phyloP scores from a whole-genome alignment of 2,113 vertebrate genomes.

The Thomomys bottae region DNA sequence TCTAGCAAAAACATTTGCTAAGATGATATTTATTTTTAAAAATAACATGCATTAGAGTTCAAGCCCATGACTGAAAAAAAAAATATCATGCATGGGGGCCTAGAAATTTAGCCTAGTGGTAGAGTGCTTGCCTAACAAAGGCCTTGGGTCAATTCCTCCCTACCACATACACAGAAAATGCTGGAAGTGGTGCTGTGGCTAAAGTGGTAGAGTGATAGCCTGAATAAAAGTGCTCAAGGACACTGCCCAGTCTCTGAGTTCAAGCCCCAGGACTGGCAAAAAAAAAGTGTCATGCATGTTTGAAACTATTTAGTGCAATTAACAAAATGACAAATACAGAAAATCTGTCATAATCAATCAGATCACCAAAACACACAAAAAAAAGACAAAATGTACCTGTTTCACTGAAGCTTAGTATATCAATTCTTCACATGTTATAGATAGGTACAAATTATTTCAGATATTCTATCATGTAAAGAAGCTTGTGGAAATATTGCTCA shows the following conservation, averaged over 20 bases:
- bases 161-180: no score
- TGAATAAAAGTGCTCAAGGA: no score
- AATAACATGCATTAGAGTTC: neutral
- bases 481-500: neutral
- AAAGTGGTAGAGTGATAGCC: no score
- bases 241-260: no score
- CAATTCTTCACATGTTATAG: neutral
- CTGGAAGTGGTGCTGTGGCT: no score
- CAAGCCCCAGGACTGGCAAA: no score
- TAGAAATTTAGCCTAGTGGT: no score
- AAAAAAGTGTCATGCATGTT: neutral
- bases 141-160: no score
- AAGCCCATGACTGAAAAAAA: no score
- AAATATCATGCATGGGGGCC: neutral
- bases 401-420: neutral
- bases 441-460: neutral
- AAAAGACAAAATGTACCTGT: neutral
- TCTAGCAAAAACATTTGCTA: slow-evolving; percentile 24
- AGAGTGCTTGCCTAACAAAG: no score
- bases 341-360: slow-evolving; percentile 38
- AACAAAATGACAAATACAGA: slow-evolving; percentile 26
- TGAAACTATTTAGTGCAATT: neutral
- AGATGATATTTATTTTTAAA: slow-evolving; percentile 14
- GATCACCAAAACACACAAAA: neutral
- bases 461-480: neutral